These are phyloP conservation scores for Leptogaster cylindrica DNA, from an alignment of 2,888 invertebrate species.

Conservation along the genomic window DNA sequence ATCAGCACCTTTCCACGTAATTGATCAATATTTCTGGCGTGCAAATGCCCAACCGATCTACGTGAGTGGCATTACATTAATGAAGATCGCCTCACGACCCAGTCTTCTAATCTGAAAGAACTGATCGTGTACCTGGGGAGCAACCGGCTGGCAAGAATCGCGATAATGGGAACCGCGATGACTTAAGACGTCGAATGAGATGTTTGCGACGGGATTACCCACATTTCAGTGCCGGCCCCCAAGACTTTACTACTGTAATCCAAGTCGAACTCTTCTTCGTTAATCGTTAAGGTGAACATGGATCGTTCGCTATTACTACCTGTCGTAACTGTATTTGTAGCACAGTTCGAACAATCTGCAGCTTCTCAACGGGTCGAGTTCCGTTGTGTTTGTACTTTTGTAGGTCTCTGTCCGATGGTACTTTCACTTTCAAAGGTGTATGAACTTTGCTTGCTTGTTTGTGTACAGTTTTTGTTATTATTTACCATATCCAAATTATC, in stretches of 20 bases:
- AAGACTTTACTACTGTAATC: conserved; percentile 25
- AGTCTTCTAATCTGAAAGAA: conserved; percentile 33
- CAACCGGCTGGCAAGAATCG: background rate
- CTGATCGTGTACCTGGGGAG: background rate
- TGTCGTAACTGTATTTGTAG: conserved; percentile 32
- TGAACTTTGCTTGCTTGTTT: conserved; percentile 55
- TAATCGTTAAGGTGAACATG: conserved; percentile 5
- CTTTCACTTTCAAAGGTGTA: conserved; percentile 63
- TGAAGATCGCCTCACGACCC: conserved; percentile 17
- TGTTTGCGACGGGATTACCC: conserved; percentile 10
- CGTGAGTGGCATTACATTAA: background rate
- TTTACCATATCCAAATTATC: conserved; percentile 39
- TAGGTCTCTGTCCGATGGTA: conserved; percentile 63
- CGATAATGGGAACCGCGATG: background rate
- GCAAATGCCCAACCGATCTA: background rate
- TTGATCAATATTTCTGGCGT: too few species aligned
- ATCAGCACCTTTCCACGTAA: too few species aligned
- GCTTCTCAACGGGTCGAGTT: background rate
- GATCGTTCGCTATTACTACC: conserved; percentile 1
- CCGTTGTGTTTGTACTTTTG: conserved; percentile 56
- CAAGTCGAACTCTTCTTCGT: conserved; percentile 21
- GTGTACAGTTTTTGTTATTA: conserved; percentile 47
- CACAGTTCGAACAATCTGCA: conserved; percentile 29
- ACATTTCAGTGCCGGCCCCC: conserved; percentile 20
- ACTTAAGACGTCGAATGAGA: conserved; percentile 17